Base-by-base conservation (phyloP, 2,113 vertebrate genomes). In the Saccopteryx leptura region DNA sequence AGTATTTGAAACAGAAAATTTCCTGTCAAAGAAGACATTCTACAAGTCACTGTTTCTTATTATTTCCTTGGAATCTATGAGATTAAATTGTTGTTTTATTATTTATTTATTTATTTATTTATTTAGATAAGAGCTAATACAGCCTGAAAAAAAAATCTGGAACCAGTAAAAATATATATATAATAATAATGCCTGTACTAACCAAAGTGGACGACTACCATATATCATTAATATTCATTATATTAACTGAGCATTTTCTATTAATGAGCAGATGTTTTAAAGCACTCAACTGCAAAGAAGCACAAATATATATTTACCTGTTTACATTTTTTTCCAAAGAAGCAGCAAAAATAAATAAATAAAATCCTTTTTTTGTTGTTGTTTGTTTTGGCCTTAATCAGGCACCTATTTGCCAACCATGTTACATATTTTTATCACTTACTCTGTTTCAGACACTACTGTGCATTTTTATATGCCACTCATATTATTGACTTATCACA, bases 221-320 rank as follows among this genome's bases (percentile, higher is more conserved):
- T 81, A 33, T 23, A 65, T 26, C 56, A 5, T 88, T 90, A 81
- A 54, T 93, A 93, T 96, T n/a, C 54, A 26, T 95, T 15, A 12
- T 79, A 68, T 83, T 94, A 74, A 15, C 85, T 74, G 56, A 87
- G 39, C 12, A 71, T 95, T 91, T 90, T 79, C 33, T 88, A 56
- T 74, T 92, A 87, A 93, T 48, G 18, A 97, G 23, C 61, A 96
- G 68, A 24, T 95, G 58, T 95, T 90, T 85, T 66, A 90, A 94
- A 96, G 66, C 48, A 1, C 19, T 85, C 68, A 56, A 8, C 31
- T 90, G 2, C 61, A 96, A 96, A 96, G 13, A 48, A 54, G 12
- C 61, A 50, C 39, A 28, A 84, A 75, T 74, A 58, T 72, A 23
- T 48, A 14, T 78, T 92, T 92, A 65, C 21, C 52, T 65, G 74